Evolutionary conservation across 1,140 invertebrate species (phyloP).

Genomic region (Stenopsyche tienmushanensis): DNA sequence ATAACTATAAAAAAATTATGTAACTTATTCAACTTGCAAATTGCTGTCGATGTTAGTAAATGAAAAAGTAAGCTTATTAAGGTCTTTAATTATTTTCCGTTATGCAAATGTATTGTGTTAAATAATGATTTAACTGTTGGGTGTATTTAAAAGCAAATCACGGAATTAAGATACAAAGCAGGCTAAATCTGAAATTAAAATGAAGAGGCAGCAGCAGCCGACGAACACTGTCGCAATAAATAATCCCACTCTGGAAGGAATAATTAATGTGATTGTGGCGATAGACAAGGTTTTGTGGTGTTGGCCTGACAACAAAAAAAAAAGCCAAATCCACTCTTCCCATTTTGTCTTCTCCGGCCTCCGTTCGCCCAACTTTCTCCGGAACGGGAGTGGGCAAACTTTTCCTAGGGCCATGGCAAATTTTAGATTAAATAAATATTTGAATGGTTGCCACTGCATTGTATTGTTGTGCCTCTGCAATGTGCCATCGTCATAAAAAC

Average conservation of each 20-base stretch:
- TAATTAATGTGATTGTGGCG: background rate
- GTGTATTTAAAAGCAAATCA: no score
- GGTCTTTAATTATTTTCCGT: no score
- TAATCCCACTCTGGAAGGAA: no score
- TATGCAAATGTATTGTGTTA: no score
- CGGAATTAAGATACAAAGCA: no score
- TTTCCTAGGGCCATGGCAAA: background rate
- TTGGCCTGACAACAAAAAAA: background rate
- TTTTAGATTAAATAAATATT: constrained; percentile 30
- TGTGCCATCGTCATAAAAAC: constrained; percentile 15
- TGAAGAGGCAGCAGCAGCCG: background rate
- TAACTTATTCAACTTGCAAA: no score
- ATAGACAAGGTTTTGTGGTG: background rate
- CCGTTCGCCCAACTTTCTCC: background rate
- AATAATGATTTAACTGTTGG: no score
- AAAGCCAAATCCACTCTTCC: no score
- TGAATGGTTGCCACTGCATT: background rate
- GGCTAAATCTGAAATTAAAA: constrained; percentile 11
- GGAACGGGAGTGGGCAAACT: background rate
- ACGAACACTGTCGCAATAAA: no score
- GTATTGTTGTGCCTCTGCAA: background rate
- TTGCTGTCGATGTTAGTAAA: no score
- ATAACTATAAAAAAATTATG: no score
- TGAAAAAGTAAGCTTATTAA: no score
- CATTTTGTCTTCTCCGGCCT: background rate